These are phyloP conservation scores for Ridgeia piscesae DNA, from an alignment of 1,140 invertebrate genomes.

Conservation along the genomic window DNA sequence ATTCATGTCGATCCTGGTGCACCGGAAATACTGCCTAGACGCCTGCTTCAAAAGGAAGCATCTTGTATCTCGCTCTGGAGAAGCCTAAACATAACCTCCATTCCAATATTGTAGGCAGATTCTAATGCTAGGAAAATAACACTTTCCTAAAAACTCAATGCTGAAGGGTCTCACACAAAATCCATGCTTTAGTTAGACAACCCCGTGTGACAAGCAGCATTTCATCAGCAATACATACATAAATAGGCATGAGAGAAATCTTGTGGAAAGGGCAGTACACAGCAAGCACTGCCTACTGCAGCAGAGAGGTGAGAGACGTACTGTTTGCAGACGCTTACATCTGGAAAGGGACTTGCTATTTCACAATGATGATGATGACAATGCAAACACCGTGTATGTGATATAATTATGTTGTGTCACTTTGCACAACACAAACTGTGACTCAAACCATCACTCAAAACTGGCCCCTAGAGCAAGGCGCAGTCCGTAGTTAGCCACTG, in stretches of 20 bases:
- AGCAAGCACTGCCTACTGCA: not conserved
- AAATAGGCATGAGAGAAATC: not conserved
- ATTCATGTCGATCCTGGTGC: not conserved
- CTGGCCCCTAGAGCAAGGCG: not conserved
- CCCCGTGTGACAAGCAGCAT: no score
- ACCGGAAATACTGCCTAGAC: not conserved
- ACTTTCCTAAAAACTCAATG: not conserved
- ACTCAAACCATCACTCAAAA: not conserved
- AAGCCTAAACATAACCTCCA: not conserved
- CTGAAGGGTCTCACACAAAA: no score
- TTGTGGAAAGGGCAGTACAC: not conserved
- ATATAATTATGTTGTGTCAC: not conserved
- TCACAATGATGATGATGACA: not conserved
- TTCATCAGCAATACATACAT: not conserved
- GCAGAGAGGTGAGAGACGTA: no score
- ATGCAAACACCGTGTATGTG: not conserved
- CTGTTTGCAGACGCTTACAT: no score
- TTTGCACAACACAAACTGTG: no score
- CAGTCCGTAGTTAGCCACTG: not conserved
- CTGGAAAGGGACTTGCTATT: no score
- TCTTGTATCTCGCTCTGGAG: not conserved
- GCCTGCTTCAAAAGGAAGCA: not conserved
- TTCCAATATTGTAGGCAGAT: not conserved
- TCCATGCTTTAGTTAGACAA: no score
- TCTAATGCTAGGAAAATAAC: not conserved